Percentiles rank a stretch among this genome's conserved stretches.
Evolutionary conservation across 2,113 vertebrate species (phyloP).

Genomic region (Lanius collurio): DNA sequence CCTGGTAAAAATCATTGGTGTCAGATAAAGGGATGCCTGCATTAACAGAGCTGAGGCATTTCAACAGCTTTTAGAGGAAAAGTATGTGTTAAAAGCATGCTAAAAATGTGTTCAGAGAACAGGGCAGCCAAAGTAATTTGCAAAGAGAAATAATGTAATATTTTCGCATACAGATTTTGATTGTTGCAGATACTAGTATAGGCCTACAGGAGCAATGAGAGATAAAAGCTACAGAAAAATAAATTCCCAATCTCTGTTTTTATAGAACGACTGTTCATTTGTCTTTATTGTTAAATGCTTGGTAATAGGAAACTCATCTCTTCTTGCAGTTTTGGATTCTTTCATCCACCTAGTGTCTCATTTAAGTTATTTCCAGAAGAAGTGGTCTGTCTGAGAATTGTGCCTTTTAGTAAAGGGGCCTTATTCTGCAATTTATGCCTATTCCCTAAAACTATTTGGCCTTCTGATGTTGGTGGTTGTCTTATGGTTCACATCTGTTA

Average conservation of each 20-base stretch:
- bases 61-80: slow-evolving; percentile 31
- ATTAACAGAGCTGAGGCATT: slow-evolving; percentile 26
- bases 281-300: neutral
- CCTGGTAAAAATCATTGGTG: slow-evolving; percentile 55
- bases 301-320: neutral
- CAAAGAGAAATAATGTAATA: neutral
- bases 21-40: slow-evolving; percentile 17
- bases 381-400: neutral
- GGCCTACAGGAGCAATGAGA: neutral
- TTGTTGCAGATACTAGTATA: neutral
- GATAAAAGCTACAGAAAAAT: neutral
- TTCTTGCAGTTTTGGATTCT: neutral
- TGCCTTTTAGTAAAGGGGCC: neutral
- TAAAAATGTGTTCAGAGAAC: neutral
- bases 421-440: neutral
- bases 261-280: neutral
- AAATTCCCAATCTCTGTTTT: neutral
- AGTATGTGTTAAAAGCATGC: neutral
- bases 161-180: neutral
- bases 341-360: neutral
- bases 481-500: neutral
- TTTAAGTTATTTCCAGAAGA: neutral
- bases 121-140: neutral
- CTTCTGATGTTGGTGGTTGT: neutral
- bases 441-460: neutral